Evolutionary conservation across 2,113 vertebrate species (phyloP).

Genomic region (Apteryx mantelli): DNA sequence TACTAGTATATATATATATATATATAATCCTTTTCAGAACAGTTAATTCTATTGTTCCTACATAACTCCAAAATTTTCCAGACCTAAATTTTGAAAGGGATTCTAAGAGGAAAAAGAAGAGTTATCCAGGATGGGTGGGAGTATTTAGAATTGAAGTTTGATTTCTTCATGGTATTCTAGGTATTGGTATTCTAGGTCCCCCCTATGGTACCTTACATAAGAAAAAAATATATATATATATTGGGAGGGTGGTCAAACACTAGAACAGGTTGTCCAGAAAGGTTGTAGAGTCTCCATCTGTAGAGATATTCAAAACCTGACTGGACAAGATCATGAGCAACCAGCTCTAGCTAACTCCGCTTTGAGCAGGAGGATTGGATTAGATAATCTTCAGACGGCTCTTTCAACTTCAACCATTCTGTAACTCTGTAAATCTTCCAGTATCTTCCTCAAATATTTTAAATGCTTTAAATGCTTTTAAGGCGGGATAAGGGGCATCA

Average conservation of each 20-base stretch:
- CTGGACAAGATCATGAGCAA: background rate
- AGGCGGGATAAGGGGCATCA: background rate
- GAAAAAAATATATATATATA: background rate
- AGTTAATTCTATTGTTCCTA: background rate
- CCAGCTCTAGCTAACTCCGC: accelerated
- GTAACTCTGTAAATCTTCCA: background rate
- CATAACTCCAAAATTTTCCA: background rate
- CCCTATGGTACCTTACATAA: background rate
- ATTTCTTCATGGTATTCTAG: background rate
- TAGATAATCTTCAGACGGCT: background rate
- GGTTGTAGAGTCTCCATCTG: background rate
- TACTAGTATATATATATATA: background rate
- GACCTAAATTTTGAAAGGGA: accelerated
- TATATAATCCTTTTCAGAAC: background rate
- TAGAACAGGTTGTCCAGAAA: background rate
- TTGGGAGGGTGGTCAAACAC: background rate
- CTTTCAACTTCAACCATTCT: background rate
- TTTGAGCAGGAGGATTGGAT: background rate
- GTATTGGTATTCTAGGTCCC: background rate
- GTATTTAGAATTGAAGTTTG: background rate
- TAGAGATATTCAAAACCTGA: background rate
- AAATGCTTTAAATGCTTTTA: background rate
- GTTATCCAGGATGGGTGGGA: background rate
- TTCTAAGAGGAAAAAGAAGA: background rate
- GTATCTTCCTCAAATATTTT: background rate